Evolutionary conservation across 2,797 vertebrate species (phyloP).

Genomic region (Potorous gilbertii): DNA sequence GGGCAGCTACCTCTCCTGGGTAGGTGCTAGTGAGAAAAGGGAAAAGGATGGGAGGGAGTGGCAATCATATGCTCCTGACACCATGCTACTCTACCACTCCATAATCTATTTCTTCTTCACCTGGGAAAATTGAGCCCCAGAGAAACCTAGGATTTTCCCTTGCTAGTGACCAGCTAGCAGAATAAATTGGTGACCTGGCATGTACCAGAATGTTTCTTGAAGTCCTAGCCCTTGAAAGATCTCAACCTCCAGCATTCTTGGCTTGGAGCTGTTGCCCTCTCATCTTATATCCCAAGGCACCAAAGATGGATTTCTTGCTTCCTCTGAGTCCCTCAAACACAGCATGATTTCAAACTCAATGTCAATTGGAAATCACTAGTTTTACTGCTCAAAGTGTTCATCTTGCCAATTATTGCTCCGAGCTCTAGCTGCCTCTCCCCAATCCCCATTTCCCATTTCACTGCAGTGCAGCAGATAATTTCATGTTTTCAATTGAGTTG

Average conservation of each 20-base stretch:
- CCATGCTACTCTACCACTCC: neutral
- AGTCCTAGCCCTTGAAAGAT: neutral
- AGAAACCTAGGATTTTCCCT: neutral
- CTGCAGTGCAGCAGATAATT: neutral
- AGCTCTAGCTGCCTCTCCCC: too few relatives aligned
- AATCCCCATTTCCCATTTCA: rapidly evolving
- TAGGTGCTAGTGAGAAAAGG: neutral
- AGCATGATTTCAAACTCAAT: constrained; percentile 1
- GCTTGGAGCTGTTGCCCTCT: neutral
- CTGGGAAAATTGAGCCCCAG: neutral
- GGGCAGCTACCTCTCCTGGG: neutral
- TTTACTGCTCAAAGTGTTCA: neutral
- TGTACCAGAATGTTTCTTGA: neutral
- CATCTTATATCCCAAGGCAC: neutral
- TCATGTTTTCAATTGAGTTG: constrained; percentile 3
- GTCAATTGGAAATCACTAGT: constrained; percentile 10
- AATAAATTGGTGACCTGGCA: neutral
- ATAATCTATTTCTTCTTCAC: neutral
- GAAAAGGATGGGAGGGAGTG: neutral
- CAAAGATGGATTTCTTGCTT: neutral
- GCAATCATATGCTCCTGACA: neutral
- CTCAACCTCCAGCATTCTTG: neutral
- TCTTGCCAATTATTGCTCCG: neutral
- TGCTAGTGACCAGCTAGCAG: neutral
- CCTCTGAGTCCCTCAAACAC: neutral